These are phyloP conservation scores for Sander lucioperca DNA, from an alignment of 2,113 vertebrate genomes.

Conservation along the genomic window DNA sequence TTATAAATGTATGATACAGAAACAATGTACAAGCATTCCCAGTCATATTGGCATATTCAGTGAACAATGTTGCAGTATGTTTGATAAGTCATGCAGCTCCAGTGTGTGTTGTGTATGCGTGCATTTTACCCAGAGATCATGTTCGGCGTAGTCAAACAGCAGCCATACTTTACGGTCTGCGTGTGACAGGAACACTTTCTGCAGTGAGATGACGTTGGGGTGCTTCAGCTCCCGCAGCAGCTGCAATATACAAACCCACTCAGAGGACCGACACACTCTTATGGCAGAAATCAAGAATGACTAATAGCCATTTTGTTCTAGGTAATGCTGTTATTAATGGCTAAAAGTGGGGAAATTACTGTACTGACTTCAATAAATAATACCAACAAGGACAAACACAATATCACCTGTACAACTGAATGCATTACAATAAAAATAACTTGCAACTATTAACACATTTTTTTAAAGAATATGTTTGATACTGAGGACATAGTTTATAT, in stretches of 20 bases:
- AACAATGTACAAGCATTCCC: not conserved
- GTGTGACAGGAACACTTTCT: slow-evolving; percentile 99
- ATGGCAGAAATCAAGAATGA: slow-evolving; percentile 22
- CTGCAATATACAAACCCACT: slow-evolving; percentile 85
- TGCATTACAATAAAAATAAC: not conserved
- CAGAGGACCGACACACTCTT: slow-evolving; percentile 28
- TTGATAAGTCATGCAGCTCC: slow-evolving; percentile 2
- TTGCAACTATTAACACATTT: not conserved
- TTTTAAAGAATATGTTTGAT: not conserved
- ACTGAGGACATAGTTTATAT: not conserved
- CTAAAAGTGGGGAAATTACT: not conserved
- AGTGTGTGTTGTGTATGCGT: slow-evolving; percentile 19
- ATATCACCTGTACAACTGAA: not conserved
- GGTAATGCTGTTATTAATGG: not conserved
- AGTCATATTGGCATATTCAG: not conserved
- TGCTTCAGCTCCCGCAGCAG: slow-evolving; percentile 98
- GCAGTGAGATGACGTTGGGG: slow-evolving; percentile 99
- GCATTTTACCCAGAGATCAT: slow-evolving; percentile 96
- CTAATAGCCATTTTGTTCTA: not conserved
- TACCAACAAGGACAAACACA: not conserved
- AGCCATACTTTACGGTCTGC: slow-evolving; percentile 99
- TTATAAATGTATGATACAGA: not conserved
- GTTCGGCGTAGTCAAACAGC: slow-evolving; percentile 98
- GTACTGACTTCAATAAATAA: not conserved
- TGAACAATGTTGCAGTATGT: not conserved